Evolutionary conservation across 2,888 invertebrate genomes (phyloP).

Genomic region (Molanna angustata): DNA sequence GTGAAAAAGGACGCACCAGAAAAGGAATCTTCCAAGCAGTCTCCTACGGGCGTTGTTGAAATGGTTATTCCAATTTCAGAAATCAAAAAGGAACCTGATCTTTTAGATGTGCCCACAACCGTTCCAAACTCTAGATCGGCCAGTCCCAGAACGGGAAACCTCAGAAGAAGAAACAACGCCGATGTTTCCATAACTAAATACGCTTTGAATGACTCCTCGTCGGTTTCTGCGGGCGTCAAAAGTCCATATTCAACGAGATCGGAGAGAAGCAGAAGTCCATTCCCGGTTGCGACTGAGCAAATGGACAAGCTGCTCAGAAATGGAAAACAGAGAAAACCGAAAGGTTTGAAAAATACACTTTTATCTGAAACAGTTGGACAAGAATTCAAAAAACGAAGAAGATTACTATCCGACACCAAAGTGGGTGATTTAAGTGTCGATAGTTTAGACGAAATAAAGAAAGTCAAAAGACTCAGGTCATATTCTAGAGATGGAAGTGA

Average conservation of each 20-base stretch:
- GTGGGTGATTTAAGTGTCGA: constrained; percentile 29
- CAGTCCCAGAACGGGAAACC: constrained; percentile 48
- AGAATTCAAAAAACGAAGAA: constrained; percentile 48
- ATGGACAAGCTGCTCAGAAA: constrained; percentile 61
- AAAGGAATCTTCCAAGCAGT: constrained; percentile 34
- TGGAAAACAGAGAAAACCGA: constrained; percentile 60
- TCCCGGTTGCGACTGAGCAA: constrained; percentile 37
- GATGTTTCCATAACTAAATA: constrained; percentile 53
- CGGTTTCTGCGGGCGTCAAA: constrained; percentile 46
- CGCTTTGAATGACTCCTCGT: constrained; percentile 46
- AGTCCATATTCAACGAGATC: constrained; percentile 62
- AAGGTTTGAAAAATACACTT: constrained; percentile 48
- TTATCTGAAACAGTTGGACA: constrained; percentile 59
- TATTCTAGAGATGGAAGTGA: constrained; percentile 58
- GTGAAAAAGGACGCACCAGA: constrained; percentile 17
- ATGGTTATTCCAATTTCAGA: constrained; percentile 48
- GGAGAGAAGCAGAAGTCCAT: constrained; percentile 55
- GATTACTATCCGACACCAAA: constrained; percentile 55
- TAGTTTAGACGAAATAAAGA: constrained; percentile 48
- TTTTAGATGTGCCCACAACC: constrained; percentile 43
- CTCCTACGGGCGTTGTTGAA: constrained; percentile 39
- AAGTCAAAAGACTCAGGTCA: constrained; percentile 50
- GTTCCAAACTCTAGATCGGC: constrained; percentile 47
- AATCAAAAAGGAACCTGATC: constrained; percentile 49
- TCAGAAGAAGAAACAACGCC: constrained; percentile 48